These are phyloP conservation scores for Stegastes partitus DNA, from an alignment of 2,113 vertebrate genomes.

Conservation along the genomic window DNA sequence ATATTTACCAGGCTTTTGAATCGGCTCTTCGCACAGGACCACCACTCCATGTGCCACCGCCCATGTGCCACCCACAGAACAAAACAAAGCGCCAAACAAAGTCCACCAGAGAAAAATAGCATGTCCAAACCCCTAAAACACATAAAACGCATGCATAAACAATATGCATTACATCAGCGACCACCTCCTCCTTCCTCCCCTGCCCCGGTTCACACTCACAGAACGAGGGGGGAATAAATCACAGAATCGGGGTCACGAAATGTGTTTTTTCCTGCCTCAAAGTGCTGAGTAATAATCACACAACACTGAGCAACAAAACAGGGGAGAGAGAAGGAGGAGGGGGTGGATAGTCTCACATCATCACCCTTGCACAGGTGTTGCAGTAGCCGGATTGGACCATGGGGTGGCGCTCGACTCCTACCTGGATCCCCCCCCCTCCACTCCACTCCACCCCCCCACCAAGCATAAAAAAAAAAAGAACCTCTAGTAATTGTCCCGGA, in stretches of 20 bases:
- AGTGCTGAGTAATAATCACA: slow-evolving; percentile 14
- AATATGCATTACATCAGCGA: slow-evolving; percentile 48
- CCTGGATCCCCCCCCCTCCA: slow-evolving; percentile 5
- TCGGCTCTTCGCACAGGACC: slow-evolving; percentile 48
- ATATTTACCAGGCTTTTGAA: slow-evolving; percentile 67
- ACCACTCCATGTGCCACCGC: slow-evolving; percentile 25
- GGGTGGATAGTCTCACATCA: slow-evolving; percentile 17
- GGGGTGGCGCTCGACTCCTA: slow-evolving; percentile 70
- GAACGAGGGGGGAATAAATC: slow-evolving; percentile 37
- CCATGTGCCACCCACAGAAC: slow-evolving; percentile 69
- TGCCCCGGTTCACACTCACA: slow-evolving; percentile 16
- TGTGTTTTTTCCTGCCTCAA: slow-evolving; percentile 14
- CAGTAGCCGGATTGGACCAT: slow-evolving; percentile 28
- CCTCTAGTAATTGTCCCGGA: slow-evolving; percentile 3
- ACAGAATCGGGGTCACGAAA: slow-evolving; percentile 14
- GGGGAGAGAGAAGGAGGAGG: too few species aligned
- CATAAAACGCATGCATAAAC: slow-evolving; percentile 63
- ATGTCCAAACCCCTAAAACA: slow-evolving; percentile 43
- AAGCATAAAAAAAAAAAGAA: slow-evolving; percentile 11
- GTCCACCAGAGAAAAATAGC: slow-evolving; percentile 55
- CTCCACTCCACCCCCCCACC: neutral
- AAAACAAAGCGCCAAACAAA: slow-evolving; percentile 74
- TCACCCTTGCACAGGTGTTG: slow-evolving; percentile 3
- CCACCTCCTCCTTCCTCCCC: neutral
- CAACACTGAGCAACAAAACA: slow-evolving; percentile 11